Conservation (phyloP, 2,113 vertebrate genomes). For the cat (Felis catus) region F.catus_Fca126_mat1.0 CM031425.1:9601501-9602000, state of each 20-base stretch:
- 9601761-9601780: background rate
- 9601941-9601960: background rate
- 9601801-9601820: background rate
- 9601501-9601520: background rate
- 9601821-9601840: background rate
- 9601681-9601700: background rate
- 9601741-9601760: background rate
- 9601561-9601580: slow-evolving; percentile 1
- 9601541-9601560: background rate
- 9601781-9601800: background rate
- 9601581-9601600: background rate
- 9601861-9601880: background rate
- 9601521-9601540: background rate
- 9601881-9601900: background rate
- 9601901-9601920: background rate
- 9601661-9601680: background rate
- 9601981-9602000: background rate
- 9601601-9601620: background rate
- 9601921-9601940: background rate
- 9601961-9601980: background rate
- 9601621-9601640: background rate
- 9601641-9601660: background rate
- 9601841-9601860: background rate
- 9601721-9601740: background rate
- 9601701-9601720: background rate